These are phyloP conservation scores for Planiliza haematocheilus DNA, from an alignment of 2,113 vertebrate genomes.

Conservation along the genomic window DNA sequence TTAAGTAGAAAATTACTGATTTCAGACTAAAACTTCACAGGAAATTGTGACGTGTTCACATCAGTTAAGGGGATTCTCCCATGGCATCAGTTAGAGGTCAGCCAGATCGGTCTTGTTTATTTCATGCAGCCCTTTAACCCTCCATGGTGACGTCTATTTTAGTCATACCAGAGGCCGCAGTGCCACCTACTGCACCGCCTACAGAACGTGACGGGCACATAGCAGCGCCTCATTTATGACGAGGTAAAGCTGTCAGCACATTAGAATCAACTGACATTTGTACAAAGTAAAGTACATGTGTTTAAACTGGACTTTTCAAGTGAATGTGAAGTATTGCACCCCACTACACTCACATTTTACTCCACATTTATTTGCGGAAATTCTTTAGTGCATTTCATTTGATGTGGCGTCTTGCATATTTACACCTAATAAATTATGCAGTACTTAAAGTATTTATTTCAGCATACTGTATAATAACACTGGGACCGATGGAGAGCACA, in stretches of 20 bases:
- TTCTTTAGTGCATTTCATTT: no score
- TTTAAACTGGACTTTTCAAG: no score
- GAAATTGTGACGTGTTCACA: neutral
- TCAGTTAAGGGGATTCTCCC: slow-evolving; percentile 5
- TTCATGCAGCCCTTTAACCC: slow-evolving; percentile 1
- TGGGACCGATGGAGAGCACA: no score
- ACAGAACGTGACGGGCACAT: neutral
- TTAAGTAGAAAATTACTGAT: slow-evolving; percentile 39
- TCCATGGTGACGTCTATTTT: neutral
- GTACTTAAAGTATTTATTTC: no score
- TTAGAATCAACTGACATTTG: no score
- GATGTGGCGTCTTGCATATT: no score
- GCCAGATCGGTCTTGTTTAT: slow-evolving; percentile 11
- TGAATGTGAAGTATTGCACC: no score
- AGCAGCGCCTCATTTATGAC: neutral
- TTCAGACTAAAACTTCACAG: slow-evolving; percentile 34
- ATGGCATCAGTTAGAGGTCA: slow-evolving; percentile 49
- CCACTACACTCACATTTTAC: no score
- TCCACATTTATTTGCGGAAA: no score
- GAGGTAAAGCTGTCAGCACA: neutral
- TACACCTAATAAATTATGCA: no score
- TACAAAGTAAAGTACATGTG: no score
- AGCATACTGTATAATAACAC: no score
- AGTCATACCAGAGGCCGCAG: neutral
- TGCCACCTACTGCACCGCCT: slow-evolving; percentile 42